Conservation (phyloP, 2,888 invertebrate species). For the Tenthredo amoena region DNA sequence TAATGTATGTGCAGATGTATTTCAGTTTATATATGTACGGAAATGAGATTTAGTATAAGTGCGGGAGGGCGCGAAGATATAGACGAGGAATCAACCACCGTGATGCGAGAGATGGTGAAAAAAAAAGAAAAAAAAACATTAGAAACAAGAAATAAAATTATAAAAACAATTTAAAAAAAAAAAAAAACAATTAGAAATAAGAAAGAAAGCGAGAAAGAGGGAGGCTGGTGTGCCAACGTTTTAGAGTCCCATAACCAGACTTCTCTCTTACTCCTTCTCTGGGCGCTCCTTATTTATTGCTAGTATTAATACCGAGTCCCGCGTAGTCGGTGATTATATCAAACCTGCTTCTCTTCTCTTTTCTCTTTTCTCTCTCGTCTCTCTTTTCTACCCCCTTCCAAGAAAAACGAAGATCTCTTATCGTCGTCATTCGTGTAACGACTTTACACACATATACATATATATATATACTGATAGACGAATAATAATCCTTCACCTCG, state of each 20-base stretch:
- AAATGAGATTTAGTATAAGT: background rate
- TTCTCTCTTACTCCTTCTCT: background rate
- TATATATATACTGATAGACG: background rate
- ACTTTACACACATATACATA: background rate
- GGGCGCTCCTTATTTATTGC: slow-evolving; percentile 46
- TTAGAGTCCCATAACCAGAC: background rate
- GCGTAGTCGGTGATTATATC: slow-evolving; percentile 73
- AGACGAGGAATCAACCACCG: background rate
- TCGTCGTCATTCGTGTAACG: background rate
- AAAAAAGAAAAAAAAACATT: no score
- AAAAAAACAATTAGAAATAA: background rate
- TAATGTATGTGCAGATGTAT: background rate
- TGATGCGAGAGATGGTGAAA: background rate
- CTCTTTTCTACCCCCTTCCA: slow-evolving; percentile 54
- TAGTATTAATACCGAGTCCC: slow-evolving; percentile 71
- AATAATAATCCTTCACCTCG: background rate
- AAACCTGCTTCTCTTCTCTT: slow-evolving; percentile 68
- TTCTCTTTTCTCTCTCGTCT: slow-evolving; percentile 54
- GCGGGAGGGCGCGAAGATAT: background rate
- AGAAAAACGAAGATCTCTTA: slow-evolving; percentile 7
- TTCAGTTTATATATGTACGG: background rate
- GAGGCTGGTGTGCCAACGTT: slow-evolving; percentile 29
- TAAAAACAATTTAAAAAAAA: background rate
- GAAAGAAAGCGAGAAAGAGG: slow-evolving; percentile 13
- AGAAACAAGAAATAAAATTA: background rate